These are phyloP conservation scores for Dynastes maya DNA, from an alignment of 2,888 invertebrate species.

Conservation along the genomic window DNA sequence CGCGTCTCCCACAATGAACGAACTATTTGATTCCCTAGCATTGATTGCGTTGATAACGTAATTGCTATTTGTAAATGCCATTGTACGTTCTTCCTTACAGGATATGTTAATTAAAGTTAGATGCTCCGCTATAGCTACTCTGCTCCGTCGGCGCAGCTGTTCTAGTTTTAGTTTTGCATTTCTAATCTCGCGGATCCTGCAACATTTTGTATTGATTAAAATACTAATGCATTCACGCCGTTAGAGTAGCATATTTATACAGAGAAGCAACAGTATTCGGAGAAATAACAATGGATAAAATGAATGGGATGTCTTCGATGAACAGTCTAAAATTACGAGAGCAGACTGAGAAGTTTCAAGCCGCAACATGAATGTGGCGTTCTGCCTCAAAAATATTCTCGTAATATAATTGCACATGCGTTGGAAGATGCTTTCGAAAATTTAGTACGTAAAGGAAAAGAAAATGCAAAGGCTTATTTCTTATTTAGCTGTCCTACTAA, in stretches of 20 bases:
- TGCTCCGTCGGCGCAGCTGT: background rate
- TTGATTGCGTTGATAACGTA: constrained; percentile 58
- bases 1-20: constrained; percentile 54
- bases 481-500: too few species aligned
- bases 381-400: too few species aligned
- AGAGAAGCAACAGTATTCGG: background rate
- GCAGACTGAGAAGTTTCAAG: too few species aligned
- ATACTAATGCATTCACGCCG: background rate
- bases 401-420: too few species aligned
- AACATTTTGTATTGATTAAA: background rate
- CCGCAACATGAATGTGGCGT: too few species aligned
- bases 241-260: background rate
- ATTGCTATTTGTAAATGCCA: constrained; percentile 56
- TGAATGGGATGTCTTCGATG: too few species aligned
- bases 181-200: background rate
- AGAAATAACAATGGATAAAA: too few species aligned
- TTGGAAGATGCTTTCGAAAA: too few species aligned
- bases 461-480: too few species aligned
- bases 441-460: too few species aligned
- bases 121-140: constrained; percentile 8
- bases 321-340: too few species aligned
- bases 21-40: constrained; percentile 56
- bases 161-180: constrained; percentile 30
- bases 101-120: constrained; percentile 54
- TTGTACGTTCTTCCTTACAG: constrained; percentile 54